These are phyloP conservation scores for Leucania comma DNA, from an alignment of 2,888 invertebrate genomes.

Conservation along the genomic window DNA sequence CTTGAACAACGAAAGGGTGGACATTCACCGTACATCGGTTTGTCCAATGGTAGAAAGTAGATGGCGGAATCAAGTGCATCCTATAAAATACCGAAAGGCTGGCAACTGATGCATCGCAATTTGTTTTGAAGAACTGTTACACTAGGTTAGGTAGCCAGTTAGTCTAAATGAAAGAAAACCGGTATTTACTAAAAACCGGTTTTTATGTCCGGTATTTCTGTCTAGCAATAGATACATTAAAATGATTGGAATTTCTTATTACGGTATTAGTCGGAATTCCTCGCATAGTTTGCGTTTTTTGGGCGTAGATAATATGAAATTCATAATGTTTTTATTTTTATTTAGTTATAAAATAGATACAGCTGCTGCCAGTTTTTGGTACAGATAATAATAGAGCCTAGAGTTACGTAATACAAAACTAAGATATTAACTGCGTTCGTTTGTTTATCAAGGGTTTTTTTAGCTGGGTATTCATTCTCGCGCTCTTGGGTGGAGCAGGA, in stretches of 20 bases:
- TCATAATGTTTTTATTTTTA: not conserved
- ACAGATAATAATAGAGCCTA: not conserved
- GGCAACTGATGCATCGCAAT: not conserved
- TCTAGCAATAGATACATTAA: constrained; percentile 5
- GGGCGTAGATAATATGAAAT: not conserved
- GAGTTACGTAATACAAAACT: not conserved
- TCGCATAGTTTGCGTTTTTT: constrained; percentile 3
- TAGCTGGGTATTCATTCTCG: too few relatives aligned
- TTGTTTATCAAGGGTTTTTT: too few relatives aligned
- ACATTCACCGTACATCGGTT: too few relatives aligned
- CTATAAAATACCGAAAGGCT: too few relatives aligned
- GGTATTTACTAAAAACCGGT: constrained; percentile 38
- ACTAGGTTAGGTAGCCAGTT: constrained; percentile 27
- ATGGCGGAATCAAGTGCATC: too few relatives aligned
- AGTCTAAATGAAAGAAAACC: constrained; percentile 26
- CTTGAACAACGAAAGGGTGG: too few relatives aligned
- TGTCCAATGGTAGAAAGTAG: too few relatives aligned
- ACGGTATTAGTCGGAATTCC: constrained; percentile 20
- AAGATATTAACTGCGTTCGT: too few relatives aligned
- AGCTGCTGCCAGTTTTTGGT: not conserved
- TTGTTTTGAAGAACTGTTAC: constrained; percentile 14
- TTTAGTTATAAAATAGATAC: not conserved
- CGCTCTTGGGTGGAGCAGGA: too few relatives aligned
- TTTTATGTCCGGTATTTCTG: constrained; percentile 24
- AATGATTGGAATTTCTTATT: constrained; percentile 30